phyloP scores from a whole-genome alignment of 2,888 invertebrate species.

The Zaprionus obscuricornis region DNA sequence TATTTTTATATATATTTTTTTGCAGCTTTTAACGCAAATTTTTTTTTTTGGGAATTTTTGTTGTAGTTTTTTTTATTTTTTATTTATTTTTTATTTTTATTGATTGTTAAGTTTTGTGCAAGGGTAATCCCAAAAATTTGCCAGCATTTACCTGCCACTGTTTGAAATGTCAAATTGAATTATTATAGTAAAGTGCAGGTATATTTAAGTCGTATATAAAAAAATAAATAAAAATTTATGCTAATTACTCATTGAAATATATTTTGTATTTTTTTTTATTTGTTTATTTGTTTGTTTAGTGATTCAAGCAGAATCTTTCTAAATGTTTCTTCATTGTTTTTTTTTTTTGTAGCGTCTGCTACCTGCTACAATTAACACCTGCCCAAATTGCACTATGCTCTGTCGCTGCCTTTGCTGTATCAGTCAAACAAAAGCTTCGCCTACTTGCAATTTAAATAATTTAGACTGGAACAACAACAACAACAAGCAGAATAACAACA shows the following conservation, averaged over 20 bases:
- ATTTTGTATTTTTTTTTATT: constrained; percentile 1
- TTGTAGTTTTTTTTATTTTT: neutral
- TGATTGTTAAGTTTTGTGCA: no score
- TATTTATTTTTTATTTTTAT: no score
- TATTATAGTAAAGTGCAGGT: no score
- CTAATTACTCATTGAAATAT: neutral
- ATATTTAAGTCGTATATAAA: neutral
- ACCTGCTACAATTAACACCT: constrained; percentile 38
- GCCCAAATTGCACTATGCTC: constrained; percentile 3
- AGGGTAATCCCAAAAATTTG: no score
- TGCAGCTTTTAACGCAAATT: no score
- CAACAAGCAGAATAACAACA: no score
- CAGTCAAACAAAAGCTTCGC: no score
- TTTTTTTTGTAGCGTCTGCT: constrained; percentile 3
- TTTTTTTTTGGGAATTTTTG: constrained; percentile 41
- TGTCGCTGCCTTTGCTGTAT: no score
- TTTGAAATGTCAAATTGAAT: no score
- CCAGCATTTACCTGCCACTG: no score
- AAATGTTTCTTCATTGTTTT: constrained; percentile 1
- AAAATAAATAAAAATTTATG: no score
- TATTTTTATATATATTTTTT: constrained; percentile 1
- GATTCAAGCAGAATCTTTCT: constrained; percentile 22
- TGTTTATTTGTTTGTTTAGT: constrained; percentile 22
- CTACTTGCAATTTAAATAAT: constrained; percentile 53
- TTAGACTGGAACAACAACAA: constrained; percentile 55